Conservation (phyloP, 2,113 vertebrate species). For the Onychostruthus taczanowskii region DNA sequence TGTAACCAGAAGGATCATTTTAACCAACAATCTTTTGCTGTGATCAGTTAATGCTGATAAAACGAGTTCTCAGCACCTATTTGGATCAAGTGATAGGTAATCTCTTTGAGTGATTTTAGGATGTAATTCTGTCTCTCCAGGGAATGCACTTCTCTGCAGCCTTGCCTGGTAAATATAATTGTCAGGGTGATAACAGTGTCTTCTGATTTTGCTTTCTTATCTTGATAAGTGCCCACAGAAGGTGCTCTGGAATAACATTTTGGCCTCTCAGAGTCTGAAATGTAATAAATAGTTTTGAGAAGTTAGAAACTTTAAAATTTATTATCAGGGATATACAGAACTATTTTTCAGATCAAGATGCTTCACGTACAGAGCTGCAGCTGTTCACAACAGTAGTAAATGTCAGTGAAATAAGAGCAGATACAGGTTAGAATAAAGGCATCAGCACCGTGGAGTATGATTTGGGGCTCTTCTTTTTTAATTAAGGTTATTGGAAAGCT, state of each 20-base stretch:
- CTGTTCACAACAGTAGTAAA: background rate
- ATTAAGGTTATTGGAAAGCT: background rate
- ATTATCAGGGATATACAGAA: background rate
- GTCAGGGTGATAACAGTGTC: background rate
- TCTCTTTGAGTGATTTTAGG: background rate
- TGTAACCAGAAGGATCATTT: background rate
- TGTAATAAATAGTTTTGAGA: background rate
- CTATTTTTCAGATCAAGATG: background rate
- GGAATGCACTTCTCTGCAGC: background rate
- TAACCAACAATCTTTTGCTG: background rate
- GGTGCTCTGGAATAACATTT: background rate
- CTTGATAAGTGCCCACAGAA: background rate
- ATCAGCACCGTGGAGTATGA: background rate
- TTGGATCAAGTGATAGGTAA: background rate
- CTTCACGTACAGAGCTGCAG: background rate
- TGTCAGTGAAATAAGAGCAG: background rate
- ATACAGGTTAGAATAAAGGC: background rate
- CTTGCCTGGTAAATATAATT: background rate
- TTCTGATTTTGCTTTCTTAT: background rate
- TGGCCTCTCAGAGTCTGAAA: background rate
- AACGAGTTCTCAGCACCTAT: background rate
- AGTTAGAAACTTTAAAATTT: background rate
- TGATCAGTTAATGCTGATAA: background rate
- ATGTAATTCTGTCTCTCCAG: background rate
- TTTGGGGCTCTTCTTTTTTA: background rate